phyloP scores from a whole-genome alignment of 2,113 vertebrate genomes.

The Prolemur simus region DNA sequence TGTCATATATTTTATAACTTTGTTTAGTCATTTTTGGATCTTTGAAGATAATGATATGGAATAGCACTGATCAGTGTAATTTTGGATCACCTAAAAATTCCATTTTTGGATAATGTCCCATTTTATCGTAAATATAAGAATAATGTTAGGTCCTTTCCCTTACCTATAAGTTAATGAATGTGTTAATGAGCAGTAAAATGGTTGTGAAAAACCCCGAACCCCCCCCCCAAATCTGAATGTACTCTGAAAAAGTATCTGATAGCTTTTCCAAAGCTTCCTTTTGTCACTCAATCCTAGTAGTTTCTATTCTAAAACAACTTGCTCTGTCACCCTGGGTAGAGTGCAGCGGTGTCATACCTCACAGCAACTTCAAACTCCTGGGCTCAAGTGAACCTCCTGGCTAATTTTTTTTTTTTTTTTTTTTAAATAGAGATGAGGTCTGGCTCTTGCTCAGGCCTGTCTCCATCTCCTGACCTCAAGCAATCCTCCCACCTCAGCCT shows the following conservation, averaged over 20 bases:
- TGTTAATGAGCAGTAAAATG: neutral
- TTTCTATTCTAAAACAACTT: neutral
- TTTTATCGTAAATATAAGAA: neutral
- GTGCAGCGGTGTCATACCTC: too few relatives aligned
- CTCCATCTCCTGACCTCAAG: too few relatives aligned
- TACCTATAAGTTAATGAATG: neutral
- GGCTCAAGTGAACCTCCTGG: too few relatives aligned
- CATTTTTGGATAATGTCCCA: neutral
- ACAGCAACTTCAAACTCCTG: too few relatives aligned
- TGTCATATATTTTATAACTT: neutral
- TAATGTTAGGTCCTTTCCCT: constrained; percentile 22
- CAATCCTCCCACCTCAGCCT: neutral
- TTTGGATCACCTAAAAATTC: neutral
- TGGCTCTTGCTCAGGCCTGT: too few relatives aligned
- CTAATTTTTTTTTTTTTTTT: too few relatives aligned
- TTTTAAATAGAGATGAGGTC: too few relatives aligned
- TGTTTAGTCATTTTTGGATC: constrained; percentile 20
- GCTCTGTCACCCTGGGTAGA: too few relatives aligned
- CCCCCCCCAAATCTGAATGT: neutral
- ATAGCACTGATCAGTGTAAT: neutral
- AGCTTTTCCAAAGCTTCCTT: neutral
- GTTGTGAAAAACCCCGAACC: neutral
- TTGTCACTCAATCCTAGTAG: neutral
- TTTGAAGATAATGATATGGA: neutral
- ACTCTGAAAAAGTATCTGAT: neutral